Percentiles rank a stretch among this genome's conserved stretches.
These are phyloP conservation scores for Trematocara caparti DNA, from an alignment of 2,797 vertebrate genomes.

Conservation along the genomic window DNA sequence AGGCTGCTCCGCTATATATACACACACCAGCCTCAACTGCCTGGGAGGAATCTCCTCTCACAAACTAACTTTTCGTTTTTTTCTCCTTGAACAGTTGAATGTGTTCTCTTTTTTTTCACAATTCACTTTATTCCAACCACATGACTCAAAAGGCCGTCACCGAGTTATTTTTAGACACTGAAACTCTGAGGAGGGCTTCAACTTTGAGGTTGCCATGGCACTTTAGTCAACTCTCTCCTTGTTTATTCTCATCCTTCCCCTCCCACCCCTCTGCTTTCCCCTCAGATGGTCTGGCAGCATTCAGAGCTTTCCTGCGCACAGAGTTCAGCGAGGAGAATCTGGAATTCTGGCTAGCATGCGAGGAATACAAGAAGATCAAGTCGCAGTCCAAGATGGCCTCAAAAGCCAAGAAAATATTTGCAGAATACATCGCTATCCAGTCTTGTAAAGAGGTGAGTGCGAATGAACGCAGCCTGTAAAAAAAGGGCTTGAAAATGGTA, in stretches of 20 bases:
- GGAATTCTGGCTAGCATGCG: constrained; percentile 98
- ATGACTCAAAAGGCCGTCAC: constrained; percentile 48
- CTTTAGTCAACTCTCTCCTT: constrained; percentile 56
- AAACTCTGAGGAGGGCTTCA: constrained; percentile 39
- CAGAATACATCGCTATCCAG: constrained; percentile 96
- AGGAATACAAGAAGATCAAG: constrained; percentile 97
- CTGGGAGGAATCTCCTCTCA: constrained; percentile 54
- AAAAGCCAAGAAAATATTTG: constrained; percentile 96
- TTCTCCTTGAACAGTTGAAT: no score
- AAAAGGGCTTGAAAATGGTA: neutral
- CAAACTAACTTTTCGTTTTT: constrained; percentile 54
- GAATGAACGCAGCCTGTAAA: neutral
- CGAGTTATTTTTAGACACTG: constrained; percentile 55
- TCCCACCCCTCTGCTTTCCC: constrained; percentile 29
- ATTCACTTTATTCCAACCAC: constrained; percentile 50
- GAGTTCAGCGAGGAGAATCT: constrained; percentile 99
- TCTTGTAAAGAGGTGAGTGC: constrained; percentile 94
- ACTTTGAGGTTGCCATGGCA: constrained; percentile 71
- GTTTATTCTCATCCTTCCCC: constrained; percentile 46
- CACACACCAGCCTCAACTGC: constrained; percentile 44
- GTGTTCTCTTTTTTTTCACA: no score
- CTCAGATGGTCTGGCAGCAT: constrained; percentile 92
- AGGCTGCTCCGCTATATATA: constrained; percentile 56
- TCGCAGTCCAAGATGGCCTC: constrained; percentile 96
- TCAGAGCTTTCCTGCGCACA: constrained; percentile 93